These are phyloP conservation scores for Beaufortia kweichowensis DNA, from an alignment of 2,113 vertebrate species.

Conservation along the genomic window DNA sequence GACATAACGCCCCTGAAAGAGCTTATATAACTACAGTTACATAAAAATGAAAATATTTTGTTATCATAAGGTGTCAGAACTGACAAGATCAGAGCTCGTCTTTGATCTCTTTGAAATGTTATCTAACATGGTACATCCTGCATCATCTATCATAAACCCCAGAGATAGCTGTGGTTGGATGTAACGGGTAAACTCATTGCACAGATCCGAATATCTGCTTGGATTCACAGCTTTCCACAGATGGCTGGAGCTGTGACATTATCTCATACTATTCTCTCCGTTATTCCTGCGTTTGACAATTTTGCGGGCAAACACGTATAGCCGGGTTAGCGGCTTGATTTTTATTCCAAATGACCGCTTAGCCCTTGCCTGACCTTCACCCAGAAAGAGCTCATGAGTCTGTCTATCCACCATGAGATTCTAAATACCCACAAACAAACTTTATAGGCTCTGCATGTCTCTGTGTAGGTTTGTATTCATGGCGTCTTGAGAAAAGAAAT, in stretches of 20 bases:
- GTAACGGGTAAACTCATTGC: slow-evolving; percentile 34
- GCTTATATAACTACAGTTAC: slow-evolving; percentile 4
- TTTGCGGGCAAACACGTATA: slow-evolving; percentile 63
- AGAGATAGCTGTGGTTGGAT: slow-evolving; percentile 37
- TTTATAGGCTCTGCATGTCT: slow-evolving; percentile 40
- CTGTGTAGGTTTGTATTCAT: slow-evolving; percentile 34
- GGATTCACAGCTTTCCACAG: slow-evolving; percentile 35
- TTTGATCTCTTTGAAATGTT: slow-evolving; percentile 18
- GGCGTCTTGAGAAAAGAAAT: slow-evolving; percentile 12
- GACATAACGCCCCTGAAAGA: background rate
- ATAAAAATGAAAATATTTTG: background rate
- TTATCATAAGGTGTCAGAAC: background rate
- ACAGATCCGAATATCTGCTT: slow-evolving; percentile 35
- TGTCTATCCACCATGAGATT: slow-evolving; percentile 56
- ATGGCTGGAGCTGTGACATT: slow-evolving; percentile 41
- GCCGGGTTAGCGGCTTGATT: slow-evolving; percentile 66
- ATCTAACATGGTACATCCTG: slow-evolving; percentile 23
- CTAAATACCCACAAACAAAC: slow-evolving; percentile 36
- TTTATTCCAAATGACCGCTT: slow-evolving; percentile 72
- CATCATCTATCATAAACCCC: slow-evolving; percentile 44
- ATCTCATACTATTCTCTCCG: slow-evolving; percentile 39
- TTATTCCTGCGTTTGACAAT: slow-evolving; percentile 55
- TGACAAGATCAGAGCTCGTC: slow-evolving; percentile 12
- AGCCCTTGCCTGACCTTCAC: slow-evolving; percentile 66
- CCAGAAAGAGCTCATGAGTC: slow-evolving; percentile 54